Percentiles rank a stretch among this genome's conserved stretches.
These are phyloP conservation scores for Diaphora mendica DNA, from an alignment of 2,888 invertebrate species.

Conservation along the genomic window DNA sequence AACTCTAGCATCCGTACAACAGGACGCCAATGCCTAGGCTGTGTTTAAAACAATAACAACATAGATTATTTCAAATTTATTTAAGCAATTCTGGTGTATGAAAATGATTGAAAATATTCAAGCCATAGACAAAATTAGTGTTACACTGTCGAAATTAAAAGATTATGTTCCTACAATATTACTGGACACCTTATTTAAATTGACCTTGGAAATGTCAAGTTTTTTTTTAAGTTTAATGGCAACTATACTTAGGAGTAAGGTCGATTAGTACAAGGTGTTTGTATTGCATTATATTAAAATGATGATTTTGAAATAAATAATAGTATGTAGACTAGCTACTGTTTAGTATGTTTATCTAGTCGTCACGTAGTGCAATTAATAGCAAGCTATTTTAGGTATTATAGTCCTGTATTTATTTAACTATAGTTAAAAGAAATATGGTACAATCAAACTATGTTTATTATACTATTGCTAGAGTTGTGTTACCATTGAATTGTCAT, in stretches of 20 bases:
- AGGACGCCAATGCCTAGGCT: conserved; percentile 58
- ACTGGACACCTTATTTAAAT: not conserved
- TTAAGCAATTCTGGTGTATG: not conserved
- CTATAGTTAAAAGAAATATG: too few relatives aligned
- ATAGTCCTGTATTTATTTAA: not conserved
- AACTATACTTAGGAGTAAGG: not conserved
- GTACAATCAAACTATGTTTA: too few relatives aligned
- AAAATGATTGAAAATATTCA: not conserved
- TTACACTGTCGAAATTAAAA: not conserved
- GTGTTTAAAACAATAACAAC: not conserved
- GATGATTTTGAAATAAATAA: not conserved
- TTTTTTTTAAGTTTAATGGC: not conserved
- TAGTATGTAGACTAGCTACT: not conserved
- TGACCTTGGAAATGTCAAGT: not conserved
- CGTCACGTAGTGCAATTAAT: not conserved
- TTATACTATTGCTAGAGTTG: too few relatives aligned
- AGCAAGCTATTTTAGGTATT: not conserved
- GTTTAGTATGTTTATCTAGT: not conserved
- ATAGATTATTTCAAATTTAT: not conserved
- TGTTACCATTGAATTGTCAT: not conserved
- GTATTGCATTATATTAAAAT: not conserved
- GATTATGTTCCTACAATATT: not conserved
- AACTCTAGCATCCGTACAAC: conserved; percentile 87
- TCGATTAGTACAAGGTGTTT: not conserved
- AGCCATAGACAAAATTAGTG: not conserved